These are phyloP conservation scores for Syngnathus floridae DNA, from an alignment of 2,113 vertebrate species.

Conservation along the genomic window DNA sequence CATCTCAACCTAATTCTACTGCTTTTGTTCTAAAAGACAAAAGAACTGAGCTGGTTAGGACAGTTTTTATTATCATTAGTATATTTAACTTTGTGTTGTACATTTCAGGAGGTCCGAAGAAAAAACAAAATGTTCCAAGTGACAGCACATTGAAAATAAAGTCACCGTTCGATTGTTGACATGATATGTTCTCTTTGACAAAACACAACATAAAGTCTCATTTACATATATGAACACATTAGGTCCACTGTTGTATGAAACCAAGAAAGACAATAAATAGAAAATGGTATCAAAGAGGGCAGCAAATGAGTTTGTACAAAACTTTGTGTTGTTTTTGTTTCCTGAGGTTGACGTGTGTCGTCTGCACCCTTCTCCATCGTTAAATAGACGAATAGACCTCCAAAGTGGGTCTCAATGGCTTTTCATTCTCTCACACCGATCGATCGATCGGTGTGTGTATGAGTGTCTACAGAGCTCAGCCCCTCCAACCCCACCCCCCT, in stretches of 20 bases:
- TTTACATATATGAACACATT: slow-evolving; percentile 71
- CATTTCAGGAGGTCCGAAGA: slow-evolving; percentile 81
- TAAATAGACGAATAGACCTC: slow-evolving; percentile 70
- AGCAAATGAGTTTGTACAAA: slow-evolving; percentile 68
- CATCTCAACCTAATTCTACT: background rate
- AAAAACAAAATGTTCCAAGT: slow-evolving; percentile 71
- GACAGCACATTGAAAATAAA: slow-evolving; percentile 80
- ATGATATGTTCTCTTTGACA: slow-evolving; percentile 84
- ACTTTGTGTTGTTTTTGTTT: slow-evolving; percentile 60
- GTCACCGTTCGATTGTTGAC: slow-evolving; percentile 77
- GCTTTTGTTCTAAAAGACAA: background rate
- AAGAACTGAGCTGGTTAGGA: slow-evolving; percentile 60
- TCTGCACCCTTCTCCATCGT: slow-evolving; percentile 68
- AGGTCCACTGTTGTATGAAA: slow-evolving; percentile 76
- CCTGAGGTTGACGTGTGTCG: slow-evolving; percentile 68
- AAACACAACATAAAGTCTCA: slow-evolving; percentile 66
- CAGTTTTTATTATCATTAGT: slow-evolving; percentile 85
- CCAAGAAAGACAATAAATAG: slow-evolving; percentile 87
- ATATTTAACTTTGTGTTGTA: slow-evolving; percentile 98
- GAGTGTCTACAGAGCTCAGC: slow-evolving; percentile 26
- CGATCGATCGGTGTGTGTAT: slow-evolving; percentile 39
- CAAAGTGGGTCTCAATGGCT: slow-evolving; percentile 64
- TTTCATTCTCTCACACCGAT: slow-evolving; percentile 61
- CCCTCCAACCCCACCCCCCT: background rate
- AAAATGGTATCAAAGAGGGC: slow-evolving; percentile 70